Evolutionary conservation across 2,113 vertebrate species (phyloP).

Genomic region (Eonycteris spelaea): DNA sequence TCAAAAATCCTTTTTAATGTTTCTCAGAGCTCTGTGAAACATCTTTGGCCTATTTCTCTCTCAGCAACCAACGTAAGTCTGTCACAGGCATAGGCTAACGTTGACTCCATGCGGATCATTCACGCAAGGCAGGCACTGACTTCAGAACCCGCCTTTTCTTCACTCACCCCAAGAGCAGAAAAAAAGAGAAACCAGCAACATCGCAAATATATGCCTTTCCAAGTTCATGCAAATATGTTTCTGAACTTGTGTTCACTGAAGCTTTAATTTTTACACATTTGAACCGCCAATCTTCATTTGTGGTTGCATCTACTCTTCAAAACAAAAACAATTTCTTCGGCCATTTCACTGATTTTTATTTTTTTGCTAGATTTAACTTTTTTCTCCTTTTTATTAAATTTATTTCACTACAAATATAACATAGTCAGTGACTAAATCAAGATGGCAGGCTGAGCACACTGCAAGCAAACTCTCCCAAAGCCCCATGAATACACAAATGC

Average conservation of each 20-base stretch:
- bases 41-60: constrained; percentile 16
- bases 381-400: constrained; percentile 24
- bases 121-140: neutral
- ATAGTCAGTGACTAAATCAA: neutral
- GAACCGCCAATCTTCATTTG: constrained; percentile 15
- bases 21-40: constrained; percentile 21
- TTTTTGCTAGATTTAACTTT: neutral
- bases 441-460: neutral
- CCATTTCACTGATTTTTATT: constrained; percentile 33
- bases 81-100: neutral
- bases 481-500: neutral
- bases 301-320: constrained; percentile 21
- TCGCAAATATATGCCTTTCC: constrained; percentile 11
- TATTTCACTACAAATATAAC: constrained; percentile 1
- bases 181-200: constrained; percentile 11
- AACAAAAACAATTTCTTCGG: constrained; percentile 48
- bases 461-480: neutral
- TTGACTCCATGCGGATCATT: neutral
- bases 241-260: neutral
- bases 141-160: neutral
- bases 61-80: neutral
- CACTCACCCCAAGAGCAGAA: constrained; percentile 15
- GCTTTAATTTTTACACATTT: constrained; percentile 20
- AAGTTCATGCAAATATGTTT: constrained; percentile 5
- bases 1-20: neutral